Conservation (phyloP, 2,888 invertebrate species). For the Hirtodrosophila confusa region DNA sequence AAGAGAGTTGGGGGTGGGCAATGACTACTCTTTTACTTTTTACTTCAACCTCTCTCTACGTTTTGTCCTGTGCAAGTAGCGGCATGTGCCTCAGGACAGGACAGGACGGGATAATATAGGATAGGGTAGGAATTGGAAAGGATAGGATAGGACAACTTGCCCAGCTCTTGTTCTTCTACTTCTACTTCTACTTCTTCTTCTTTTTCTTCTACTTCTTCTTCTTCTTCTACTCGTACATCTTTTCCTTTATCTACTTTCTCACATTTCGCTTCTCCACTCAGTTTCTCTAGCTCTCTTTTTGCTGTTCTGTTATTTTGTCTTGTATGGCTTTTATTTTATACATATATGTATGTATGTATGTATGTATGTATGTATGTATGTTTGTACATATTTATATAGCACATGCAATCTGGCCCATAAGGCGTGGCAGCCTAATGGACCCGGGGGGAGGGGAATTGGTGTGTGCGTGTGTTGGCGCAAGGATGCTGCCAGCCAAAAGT, state of each 20-base stretch:
- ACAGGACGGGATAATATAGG: not conserved
- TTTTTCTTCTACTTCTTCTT: not conserved
- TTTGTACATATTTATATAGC: slow-evolving; percentile 14
- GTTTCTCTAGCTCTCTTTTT: slow-evolving; percentile 24
- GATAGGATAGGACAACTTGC: slow-evolving; percentile 25
- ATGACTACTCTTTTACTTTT: not conserved
- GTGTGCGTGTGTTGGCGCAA: slow-evolving; percentile 14
- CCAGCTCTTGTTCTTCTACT: slow-evolving; percentile 15
- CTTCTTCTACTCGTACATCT: not conserved
- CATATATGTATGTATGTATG: not conserved
- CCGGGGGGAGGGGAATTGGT: not conserved
- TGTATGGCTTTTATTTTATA: slow-evolving; percentile 19
- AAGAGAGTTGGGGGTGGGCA: not conserved
- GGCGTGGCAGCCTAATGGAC: slow-evolving; percentile 46
- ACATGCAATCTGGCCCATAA: slow-evolving; percentile 52
- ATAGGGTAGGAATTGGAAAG: too few species aligned
- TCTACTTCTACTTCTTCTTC: not conserved
- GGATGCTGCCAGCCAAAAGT: slow-evolving; percentile 46
- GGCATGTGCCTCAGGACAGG: slow-evolving; percentile 29
- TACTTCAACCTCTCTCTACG: slow-evolving; percentile 3
- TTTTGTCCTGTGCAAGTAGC: slow-evolving; percentile 6
- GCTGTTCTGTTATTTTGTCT: slow-evolving; percentile 35
- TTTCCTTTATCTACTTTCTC: slow-evolving; percentile 2
- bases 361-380: not conserved
- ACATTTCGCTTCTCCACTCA: slow-evolving; percentile 1